A percentile compares a stretch with the other conserved stretches of the same genome.
Conservation (phyloP, 2,113 vertebrate species). For the Chaenogobius annularis region DNA sequence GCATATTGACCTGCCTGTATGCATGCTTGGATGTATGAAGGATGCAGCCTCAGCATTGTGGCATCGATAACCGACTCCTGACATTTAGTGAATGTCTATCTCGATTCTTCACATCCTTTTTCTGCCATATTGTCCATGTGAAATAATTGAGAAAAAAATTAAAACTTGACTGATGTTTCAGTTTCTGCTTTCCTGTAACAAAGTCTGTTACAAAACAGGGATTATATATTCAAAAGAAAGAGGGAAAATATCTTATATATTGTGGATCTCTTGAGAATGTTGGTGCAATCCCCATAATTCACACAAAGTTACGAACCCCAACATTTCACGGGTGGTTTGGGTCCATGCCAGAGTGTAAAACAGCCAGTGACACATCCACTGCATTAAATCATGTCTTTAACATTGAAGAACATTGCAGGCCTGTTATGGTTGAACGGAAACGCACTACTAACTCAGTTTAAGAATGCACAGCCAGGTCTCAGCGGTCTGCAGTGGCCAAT, state of each 20-base stretch:
- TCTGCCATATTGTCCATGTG: no score
- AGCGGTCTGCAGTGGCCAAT: conserved; percentile 79
- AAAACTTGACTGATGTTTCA: background rate
- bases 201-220: conserved; percentile 62
- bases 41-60: no score
- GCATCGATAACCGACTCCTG: no score
- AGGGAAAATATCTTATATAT: conserved; percentile 8
- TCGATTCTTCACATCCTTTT: no score
- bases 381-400: conserved; percentile 57
- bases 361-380: conserved; percentile 55
- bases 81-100: no score
- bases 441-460: conserved; percentile 62
- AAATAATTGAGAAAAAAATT: background rate
- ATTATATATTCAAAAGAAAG: background rate
- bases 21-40: no score
- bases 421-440: conserved; percentile 77
- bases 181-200: background rate
- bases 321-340: conserved; percentile 75
- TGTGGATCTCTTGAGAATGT: conserved; percentile 6
- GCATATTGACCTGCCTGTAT: no score
- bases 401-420: conserved; percentile 66
- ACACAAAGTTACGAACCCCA: conserved; percentile 37
- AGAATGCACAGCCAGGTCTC: conserved; percentile 74
- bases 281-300: conserved; percentile 45
- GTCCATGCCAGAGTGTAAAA: conserved; percentile 75